A percentile compares a stretch with the other conserved stretches of the same genome.
Evolutionary conservation across 2,113 vertebrate genomes (phyloP).

Genomic region (Aviceda subcristata): DNA sequence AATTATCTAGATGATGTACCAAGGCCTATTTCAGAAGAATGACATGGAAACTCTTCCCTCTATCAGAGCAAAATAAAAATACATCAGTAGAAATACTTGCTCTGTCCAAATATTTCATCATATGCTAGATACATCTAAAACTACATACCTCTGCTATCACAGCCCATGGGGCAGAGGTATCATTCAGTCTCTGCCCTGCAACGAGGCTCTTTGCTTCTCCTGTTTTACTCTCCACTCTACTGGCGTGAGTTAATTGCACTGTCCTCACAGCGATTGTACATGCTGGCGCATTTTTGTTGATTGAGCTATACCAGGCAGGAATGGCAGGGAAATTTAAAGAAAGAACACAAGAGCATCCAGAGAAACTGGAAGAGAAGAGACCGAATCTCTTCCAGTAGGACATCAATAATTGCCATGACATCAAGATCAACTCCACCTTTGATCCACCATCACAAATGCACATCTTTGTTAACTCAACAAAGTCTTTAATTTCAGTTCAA

Average conservation of each 20-base stretch:
- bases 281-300: neutral
- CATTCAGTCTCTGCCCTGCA: neutral
- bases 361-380: neutral
- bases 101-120: neutral
- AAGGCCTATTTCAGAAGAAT: neutral
- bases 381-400: neutral
- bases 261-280: neutral
- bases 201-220: neutral
- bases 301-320: neutral
- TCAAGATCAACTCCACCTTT: neutral
- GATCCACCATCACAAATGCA: neutral
- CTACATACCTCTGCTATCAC: neutral
- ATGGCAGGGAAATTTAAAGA: neutral
- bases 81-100: neutral
- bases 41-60: neutral
- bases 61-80: neutral
- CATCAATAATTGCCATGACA: neutral
- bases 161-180: neutral
- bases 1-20: neutral
- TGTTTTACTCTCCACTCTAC: neutral
- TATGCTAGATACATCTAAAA: neutral
- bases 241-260: neutral
- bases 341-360: neutral
- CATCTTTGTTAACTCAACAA: neutral
- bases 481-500: neutral